phyloP scores from a whole-genome alignment of 2,113 vertebrate genomes.

The Hipposideros armiger region DNA sequence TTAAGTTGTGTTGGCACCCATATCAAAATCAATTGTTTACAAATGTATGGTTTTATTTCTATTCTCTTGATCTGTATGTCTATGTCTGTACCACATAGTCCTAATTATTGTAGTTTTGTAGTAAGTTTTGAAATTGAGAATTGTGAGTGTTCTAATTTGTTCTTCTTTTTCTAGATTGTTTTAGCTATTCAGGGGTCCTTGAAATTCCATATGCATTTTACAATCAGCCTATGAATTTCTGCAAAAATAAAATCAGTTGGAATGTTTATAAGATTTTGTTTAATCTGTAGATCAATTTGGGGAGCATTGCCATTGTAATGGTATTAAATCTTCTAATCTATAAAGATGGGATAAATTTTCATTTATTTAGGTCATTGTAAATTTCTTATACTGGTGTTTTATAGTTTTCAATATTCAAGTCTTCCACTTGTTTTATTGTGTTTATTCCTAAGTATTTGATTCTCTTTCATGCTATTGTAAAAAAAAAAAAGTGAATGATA shows the following conservation, averaged over 20 bases:
- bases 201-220: constrained; percentile 26
- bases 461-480: neutral
- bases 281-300: neutral
- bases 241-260: neutral
- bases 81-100: neutral
- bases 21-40: neutral
- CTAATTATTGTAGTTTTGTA: constrained; percentile 14
- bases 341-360: neutral
- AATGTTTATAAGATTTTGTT: constrained; percentile 10
- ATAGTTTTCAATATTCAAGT: neutral
- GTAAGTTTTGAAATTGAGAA: neutral
- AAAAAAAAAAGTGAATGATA: neutral
- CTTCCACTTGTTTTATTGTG: neutral
- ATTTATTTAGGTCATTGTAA: constrained; percentile 22
- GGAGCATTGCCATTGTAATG: neutral
- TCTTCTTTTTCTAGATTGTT: neutral
- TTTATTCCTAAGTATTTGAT: constrained; percentile 26
- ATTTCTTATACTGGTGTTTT: constrained; percentile 19
- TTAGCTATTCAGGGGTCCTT: neutral
- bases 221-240: neutral
- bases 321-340: neutral
- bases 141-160: neutral
- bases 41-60: neutral
- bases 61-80: neutral
- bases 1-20: neutral